Evolutionary conservation across 2,797 vertebrate species (phyloP), one percentile per base, ranked within the genome.

Genomic region (Amphiprion clarkii): DNA sequence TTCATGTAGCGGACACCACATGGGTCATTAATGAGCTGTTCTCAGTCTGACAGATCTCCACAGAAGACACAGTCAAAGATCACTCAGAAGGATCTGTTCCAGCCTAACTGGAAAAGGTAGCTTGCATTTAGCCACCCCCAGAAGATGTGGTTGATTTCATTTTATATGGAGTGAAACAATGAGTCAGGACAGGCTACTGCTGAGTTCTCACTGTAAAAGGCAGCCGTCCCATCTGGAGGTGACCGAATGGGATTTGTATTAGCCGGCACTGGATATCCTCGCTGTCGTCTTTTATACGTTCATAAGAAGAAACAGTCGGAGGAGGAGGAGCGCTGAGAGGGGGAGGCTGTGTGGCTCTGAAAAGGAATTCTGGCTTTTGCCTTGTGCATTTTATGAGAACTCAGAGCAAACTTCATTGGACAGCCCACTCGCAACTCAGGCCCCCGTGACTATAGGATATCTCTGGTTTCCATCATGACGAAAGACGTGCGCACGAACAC

Each of bases 111-210:
- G 74, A 74, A 75, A 85, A 85, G 81, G 88, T 87, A 84, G 82
- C 84, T 56, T 39, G 68, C 49, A 58, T 71, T 83, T 66, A 71
- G 73, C 82, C 81, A 36, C 67, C 76, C 78, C 68, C 64, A 64
- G 73, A 89, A 89, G 87, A 89, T 83, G 88, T 88, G 90, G 90
- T 90, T 91, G 90, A 88, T 90, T 91, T 92, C 61, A 87, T 90
- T 92, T 94, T 91, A 93, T 92, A 89, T 92, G 88, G 87, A 92
- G 87, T 93, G 88, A 93, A 92, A 92, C 90, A 90, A 89, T 89
- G 89, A 89, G 86, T 84, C 79, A 83, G 82, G 86, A 86, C 59
- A 49, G 66, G 88, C 90, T 90, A 85, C 92, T 79, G 86, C 86
- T 80, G 85, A 78, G 85, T 71, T 77, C 81, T 79, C 59, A 67